These are phyloP conservation scores for Bombus vancouverensis DNA, from an alignment of 1,140 invertebrate genomes.

Conservation along the genomic window DNA sequence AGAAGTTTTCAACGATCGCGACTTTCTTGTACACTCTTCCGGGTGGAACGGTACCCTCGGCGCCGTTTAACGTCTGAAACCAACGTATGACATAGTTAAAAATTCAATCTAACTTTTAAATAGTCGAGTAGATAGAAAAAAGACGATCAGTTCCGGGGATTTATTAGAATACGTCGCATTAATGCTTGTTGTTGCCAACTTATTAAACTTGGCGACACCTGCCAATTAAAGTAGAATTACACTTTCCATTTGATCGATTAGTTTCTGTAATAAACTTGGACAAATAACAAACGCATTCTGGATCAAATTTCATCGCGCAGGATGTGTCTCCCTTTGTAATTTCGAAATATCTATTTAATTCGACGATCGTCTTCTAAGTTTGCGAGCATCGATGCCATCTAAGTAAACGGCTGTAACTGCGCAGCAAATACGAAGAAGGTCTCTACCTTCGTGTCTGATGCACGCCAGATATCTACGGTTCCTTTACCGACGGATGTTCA, in stretches of 20 bases:
- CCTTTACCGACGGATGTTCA: not conserved
- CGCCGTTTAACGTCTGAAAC: slow-evolving; percentile 81
- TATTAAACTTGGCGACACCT: not conserved
- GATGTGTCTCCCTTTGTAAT: too few species aligned
- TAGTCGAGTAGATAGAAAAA: not conserved
- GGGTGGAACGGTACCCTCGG: slow-evolving; percentile 80
- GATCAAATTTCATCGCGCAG: not conserved
- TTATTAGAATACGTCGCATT: not conserved
- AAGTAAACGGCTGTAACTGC: not conserved
- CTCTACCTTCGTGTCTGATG: not conserved
- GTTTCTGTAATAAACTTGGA: not conserved
- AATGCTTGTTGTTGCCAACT: not conserved
- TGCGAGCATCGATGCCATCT: slow-evolving; percentile 8
- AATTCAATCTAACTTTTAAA: slow-evolving; percentile 18
- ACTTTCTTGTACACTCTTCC: slow-evolving; percentile 93
- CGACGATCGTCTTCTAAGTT: not conserved
- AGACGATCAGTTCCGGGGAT: not conserved
- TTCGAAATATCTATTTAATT: not conserved
- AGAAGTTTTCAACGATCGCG: slow-evolving; percentile 98
- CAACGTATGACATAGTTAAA: slow-evolving; percentile 32
- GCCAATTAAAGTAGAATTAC: not conserved
- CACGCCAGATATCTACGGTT: not conserved
- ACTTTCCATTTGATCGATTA: not conserved
- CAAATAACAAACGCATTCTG: too few species aligned
- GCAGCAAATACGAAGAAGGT: not conserved